Base-by-base conservation (phyloP, 2,797 vertebrate genomes). In the Lagocephalus sceleratus region DNA sequence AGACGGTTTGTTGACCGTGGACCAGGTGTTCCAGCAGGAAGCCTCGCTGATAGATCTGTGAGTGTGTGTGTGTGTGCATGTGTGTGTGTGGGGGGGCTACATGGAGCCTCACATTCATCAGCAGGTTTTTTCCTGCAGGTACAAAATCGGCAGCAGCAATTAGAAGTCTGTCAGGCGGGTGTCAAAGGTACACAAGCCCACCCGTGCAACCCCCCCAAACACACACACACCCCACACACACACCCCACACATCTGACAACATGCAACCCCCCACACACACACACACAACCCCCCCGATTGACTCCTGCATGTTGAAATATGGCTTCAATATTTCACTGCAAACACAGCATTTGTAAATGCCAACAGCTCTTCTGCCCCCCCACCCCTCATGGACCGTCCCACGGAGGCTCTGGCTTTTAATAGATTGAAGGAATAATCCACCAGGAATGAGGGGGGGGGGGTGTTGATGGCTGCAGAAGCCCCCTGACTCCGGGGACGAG, bases 371-470 rank as follows among this genome's bases (percentile, higher is more conserved):
- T 63, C 71, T 56, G 47, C 57, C 45, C 47, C 58, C 57, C 57
- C 35, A 41, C 65, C 52, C 50, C 62, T 73, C 71, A 60, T 81
- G 79, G 83, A 82, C 74, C 71, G 52, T 72, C 63, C 60, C 57
- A 56, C 42, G 15, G 68, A 82, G 74, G 77, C 76, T 76, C 75
- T 38, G 50, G 84, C 84, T 88, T 85, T 89, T 87, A 89, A 85
- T 84, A 89, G 88, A 89, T 85, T 86, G 81, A 86, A 82, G 71
- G 83, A 83, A 77, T 80, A 79, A 86, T 87, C 75, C 73, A 60
- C 39, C 19, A 71, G 48, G 77, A 76, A 57, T 53, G 25, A 12
- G 10, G 47, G 52, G 32, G 1, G 38, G 48, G 48, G 10, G 20
- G n/a, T 14, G 6, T 20, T 57, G 8, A 5, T n/a, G 0, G 3